These are phyloP conservation scores for Cyphomyrmex costatus DNA, from an alignment of 1,140 invertebrate genomes.

Conservation along the genomic window DNA sequence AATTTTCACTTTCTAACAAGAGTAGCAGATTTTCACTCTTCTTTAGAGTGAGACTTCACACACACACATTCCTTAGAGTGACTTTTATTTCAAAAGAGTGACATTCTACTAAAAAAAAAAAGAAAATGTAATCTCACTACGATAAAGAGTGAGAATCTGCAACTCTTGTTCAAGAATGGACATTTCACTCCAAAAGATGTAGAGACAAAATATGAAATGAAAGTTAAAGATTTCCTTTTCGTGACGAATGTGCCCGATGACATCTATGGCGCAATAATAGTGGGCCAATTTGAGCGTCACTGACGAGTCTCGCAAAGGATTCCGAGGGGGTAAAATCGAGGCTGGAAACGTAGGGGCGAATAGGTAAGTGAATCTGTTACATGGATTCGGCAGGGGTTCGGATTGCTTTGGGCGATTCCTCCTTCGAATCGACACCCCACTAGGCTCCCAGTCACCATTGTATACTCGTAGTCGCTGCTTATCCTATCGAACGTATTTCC, in stretches of 20 bases:
- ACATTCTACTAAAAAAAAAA: too few species aligned
- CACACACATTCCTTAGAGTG: too few species aligned
- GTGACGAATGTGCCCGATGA: neutral
- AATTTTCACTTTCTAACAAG: too few species aligned
- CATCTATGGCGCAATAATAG: conserved; percentile 10
- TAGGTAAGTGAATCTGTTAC: conserved; percentile 80
- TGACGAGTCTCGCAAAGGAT: conserved; percentile 64
- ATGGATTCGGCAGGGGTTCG: conserved; percentile 74
- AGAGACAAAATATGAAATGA: neutral
- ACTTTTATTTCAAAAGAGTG: too few species aligned
- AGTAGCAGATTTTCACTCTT: too few species aligned
- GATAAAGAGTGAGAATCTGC: too few species aligned
- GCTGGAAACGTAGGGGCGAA: conserved; percentile 70
- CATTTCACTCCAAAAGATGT: too few species aligned
- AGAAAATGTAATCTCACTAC: too few species aligned
- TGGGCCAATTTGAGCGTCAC: conserved; percentile 66
- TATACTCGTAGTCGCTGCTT: conserved; percentile 45
- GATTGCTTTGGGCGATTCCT: conserved; percentile 77
- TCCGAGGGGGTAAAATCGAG: conserved; percentile 52
- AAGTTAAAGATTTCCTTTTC: neutral
- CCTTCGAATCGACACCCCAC: conserved; percentile 43
- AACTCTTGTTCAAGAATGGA: too few species aligned
- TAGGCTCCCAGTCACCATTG: conserved; percentile 13
- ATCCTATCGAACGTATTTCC: conserved; percentile 53
- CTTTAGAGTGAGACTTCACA: too few species aligned